Percentiles rank a stretch among this genome's conserved stretches.
These are phyloP conservation scores for Nomada ruficornis DNA, from an alignment of 2,888 invertebrate species.

Conservation along the genomic window DNA sequence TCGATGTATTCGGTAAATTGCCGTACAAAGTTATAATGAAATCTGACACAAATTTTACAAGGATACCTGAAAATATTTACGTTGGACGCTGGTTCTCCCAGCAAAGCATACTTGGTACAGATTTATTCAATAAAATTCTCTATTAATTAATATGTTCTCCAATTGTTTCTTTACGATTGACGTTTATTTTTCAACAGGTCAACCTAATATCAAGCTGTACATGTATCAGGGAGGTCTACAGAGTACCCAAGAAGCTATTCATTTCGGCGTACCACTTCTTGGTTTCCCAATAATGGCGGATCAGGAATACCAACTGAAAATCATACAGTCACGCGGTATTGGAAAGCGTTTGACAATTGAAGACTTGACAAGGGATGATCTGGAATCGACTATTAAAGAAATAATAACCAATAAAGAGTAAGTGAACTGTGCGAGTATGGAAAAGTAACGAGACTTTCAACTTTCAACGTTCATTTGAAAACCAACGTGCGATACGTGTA, in stretches of 20 bases:
- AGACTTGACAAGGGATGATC: slow-evolving; percentile 33
- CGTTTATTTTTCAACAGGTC: slow-evolving; percentile 48
- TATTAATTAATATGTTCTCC: too few relatives aligned
- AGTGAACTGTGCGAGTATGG: background rate
- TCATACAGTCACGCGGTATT: slow-evolving; percentile 61
- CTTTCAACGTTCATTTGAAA: background rate
- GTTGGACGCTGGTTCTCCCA: slow-evolving; percentile 70
- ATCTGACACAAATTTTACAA: slow-evolving; percentile 52
- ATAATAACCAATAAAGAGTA: slow-evolving; percentile 65
- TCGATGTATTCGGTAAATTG: slow-evolving; percentile 64
- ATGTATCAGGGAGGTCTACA: slow-evolving; percentile 77
- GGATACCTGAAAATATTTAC: slow-evolving; percentile 63
- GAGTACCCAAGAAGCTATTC: slow-evolving; percentile 73
- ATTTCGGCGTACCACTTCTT: slow-evolving; percentile 70
- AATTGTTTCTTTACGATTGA: background rate
- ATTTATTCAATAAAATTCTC: background rate
- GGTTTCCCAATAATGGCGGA: slow-evolving; percentile 72
- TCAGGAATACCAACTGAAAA: slow-evolving; percentile 64
- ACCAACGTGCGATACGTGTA: too few relatives aligned
- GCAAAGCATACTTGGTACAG: slow-evolving; percentile 67
- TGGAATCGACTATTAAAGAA: slow-evolving; percentile 61
- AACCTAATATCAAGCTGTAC: slow-evolving; percentile 74
- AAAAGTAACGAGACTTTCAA: too few relatives aligned
- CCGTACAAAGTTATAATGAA: slow-evolving; percentile 73
- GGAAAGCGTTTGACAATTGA: slow-evolving; percentile 55